phyloP scores from a whole-genome alignment of 64 coral and sea anemone species.

The Exaiptasia diaphana region DNA sequence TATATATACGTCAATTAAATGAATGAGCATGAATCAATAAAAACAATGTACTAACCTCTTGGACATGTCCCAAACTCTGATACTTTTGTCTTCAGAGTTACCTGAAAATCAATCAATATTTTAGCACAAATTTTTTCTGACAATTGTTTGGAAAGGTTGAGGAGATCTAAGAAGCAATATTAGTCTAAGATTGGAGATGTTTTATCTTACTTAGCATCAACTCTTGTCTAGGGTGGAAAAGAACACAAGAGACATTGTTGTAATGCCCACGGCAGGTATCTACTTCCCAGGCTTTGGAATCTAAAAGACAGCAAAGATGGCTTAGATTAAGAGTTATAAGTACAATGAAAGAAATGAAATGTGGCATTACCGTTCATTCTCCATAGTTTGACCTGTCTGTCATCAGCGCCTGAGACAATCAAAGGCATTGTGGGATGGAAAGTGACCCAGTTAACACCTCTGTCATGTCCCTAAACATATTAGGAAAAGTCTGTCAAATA shows the following conservation, averaged over 20 bases:
- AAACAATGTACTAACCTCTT: slow-evolving; percentile 76
- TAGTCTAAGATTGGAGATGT: too few relatives aligned
- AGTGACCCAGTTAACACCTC: slow-evolving; percentile 98
- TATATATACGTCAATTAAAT: too few relatives aligned
- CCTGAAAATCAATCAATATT: slow-evolving; percentile 15
- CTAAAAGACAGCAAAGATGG: slow-evolving; percentile 24
- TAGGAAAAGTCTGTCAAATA: not conserved
- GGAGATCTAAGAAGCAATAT: not conserved
- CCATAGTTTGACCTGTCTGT: slow-evolving; percentile 97
- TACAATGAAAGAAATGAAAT: not conserved
- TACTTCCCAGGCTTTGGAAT: slow-evolving; percentile 97
- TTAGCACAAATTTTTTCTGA: not conserved
- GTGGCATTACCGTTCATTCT: slow-evolving; percentile 99
- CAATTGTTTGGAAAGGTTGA: too few relatives aligned
- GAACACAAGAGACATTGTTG: slow-evolving; percentile 91
- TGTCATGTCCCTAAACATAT: slow-evolving; percentile 81
- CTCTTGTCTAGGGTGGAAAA: slow-evolving; percentile 97
- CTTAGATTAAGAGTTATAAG: not conserved
- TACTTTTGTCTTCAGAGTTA: slow-evolving; percentile 99
- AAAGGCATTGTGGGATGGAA: slow-evolving; percentile 97
- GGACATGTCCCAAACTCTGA: slow-evolving; percentile 99
- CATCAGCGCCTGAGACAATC: slow-evolving; percentile 96
- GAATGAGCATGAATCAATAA: too few relatives aligned
- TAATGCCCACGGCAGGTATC: slow-evolving; percentile 98
- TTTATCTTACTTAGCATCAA: slow-evolving; percentile 92